A percentile compares a stretch with the other conserved stretches of the same genome.
Evolutionary conservation across 1,140 invertebrate species (phyloP).

Genomic region (Heterodera carotae): DNA sequence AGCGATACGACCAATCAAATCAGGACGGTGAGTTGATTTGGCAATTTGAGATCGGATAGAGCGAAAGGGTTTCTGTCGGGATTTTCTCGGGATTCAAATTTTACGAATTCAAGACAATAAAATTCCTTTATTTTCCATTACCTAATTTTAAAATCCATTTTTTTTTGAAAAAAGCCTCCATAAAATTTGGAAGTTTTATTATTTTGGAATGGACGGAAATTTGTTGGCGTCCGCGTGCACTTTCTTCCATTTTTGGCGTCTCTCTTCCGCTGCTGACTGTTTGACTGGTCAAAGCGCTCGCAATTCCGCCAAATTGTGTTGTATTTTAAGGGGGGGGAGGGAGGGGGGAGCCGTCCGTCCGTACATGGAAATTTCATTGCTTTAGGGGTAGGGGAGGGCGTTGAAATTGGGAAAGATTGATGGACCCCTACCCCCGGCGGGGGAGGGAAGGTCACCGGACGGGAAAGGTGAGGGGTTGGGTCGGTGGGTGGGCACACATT

Average conservation of each 20-base stretch:
- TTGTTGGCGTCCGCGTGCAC: neutral
- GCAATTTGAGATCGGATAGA: no score
- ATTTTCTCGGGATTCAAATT: no score
- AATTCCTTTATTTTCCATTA: no score
- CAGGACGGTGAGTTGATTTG: no score
- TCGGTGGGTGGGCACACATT: neutral
- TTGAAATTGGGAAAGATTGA: neutral
- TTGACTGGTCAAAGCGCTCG: neutral
- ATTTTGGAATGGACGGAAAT: no score
- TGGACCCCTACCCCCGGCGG: neutral
- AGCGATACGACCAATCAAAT: no score
- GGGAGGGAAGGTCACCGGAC: neutral
- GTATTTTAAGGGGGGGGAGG: neutral
- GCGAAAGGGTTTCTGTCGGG: no score
- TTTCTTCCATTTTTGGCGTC: neutral
- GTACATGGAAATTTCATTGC: neutral
- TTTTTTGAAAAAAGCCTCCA: no score
- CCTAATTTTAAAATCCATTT: neutral
- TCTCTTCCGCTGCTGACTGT: neutral
- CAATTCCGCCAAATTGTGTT: conserved; percentile 3
- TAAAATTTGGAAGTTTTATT: neutral
- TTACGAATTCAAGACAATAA: no score
- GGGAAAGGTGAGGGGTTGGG: neutral
- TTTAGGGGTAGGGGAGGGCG: no score
- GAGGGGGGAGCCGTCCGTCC: neutral